A percentile compares a stretch with the other conserved stretches of the same genome.
These are phyloP conservation scores for Strix uralensis DNA, from an alignment of 2,113 vertebrate species.

Conservation along the genomic window DNA sequence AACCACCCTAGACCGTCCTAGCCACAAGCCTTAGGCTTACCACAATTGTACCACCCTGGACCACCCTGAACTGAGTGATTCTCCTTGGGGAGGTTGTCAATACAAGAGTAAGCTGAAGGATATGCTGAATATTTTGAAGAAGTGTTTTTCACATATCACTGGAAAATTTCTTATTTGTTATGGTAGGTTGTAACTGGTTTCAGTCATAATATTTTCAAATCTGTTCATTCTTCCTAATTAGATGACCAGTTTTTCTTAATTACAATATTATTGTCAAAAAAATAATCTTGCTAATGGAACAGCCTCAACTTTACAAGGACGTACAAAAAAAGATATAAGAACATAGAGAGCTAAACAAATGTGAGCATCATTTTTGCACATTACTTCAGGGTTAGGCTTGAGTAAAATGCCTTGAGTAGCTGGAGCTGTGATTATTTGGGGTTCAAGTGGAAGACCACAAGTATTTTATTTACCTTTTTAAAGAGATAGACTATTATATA, in stretches of 20 bases:
- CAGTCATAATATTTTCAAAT: background rate
- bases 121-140: background rate
- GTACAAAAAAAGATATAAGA: too few relatives aligned
- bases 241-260: background rate
- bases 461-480: background rate
- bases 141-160: background rate
- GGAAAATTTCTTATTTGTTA: background rate
- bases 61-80: background rate
- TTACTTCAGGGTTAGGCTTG: background rate
- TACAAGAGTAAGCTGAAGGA: background rate
- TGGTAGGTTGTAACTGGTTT: background rate
- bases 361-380: background rate
- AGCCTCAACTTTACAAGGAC: background rate
- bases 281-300: background rate
- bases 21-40: background rate
- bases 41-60: background rate
- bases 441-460: background rate
- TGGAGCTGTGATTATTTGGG: background rate
- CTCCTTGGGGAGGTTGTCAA: background rate
- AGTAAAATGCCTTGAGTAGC: background rate
- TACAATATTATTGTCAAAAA: background rate
- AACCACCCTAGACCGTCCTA: background rate
- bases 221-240: background rate
- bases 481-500: background rate
- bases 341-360: background rate